Evolutionary conservation across 35 echinoderm and acorn worm genomes (phyloP).

Genomic region (Eucidaris tribuloides): DNA sequence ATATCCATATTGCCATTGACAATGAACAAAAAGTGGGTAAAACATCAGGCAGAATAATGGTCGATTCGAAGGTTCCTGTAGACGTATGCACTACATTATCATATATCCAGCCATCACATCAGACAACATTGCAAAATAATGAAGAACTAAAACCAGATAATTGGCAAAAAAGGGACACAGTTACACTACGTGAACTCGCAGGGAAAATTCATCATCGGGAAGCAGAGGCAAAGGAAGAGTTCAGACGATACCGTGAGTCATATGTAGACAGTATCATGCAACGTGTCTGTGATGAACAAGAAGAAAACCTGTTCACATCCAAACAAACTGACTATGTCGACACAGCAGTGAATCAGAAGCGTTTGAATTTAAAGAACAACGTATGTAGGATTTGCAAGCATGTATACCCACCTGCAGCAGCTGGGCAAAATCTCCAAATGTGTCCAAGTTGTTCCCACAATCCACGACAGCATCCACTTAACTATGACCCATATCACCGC

Average conservation of each 20-base stretch:
- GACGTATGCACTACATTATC: background rate
- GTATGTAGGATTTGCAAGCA: background rate
- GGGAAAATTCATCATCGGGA: background rate
- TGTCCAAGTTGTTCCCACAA: background rate
- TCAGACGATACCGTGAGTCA: background rate
- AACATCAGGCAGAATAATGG: background rate
- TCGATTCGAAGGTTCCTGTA: background rate
- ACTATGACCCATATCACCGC: background rate
- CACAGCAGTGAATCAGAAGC: background rate
- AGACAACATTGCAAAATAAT: too few species aligned
- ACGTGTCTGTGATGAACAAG: background rate
- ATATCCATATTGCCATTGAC: background rate
- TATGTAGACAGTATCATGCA: background rate
- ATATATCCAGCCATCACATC: too few species aligned
- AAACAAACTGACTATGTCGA: background rate
- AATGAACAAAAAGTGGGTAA: constrained; percentile 2
- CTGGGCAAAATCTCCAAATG: background rate
- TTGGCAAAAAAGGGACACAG: background rate
- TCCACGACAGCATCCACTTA: background rate
- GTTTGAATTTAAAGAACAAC: background rate
- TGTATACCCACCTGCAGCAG: background rate
- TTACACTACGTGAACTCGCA: too few species aligned
- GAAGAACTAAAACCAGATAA: background rate
- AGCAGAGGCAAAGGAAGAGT: background rate
- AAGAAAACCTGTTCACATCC: background rate